These are phyloP conservation scores for Himantopus leucocephalus DNA, from an alignment of 2,113 vertebrate genomes.

Conservation along the genomic window DNA sequence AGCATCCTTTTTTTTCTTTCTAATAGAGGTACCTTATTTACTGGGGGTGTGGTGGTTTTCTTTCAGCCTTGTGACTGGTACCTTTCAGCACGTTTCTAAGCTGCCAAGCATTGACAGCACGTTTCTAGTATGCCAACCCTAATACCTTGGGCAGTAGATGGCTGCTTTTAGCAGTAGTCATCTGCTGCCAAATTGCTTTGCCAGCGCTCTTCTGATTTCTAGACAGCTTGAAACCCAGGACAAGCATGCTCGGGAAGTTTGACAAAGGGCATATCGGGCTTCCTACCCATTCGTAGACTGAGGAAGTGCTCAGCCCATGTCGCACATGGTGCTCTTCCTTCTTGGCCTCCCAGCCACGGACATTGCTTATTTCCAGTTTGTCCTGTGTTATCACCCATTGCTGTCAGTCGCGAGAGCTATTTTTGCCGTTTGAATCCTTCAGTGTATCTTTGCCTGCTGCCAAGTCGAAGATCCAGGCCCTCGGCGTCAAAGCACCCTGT, in stretches of 20 bases:
- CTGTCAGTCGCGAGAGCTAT: not conserved
- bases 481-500: not conserved
- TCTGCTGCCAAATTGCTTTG: not conserved
- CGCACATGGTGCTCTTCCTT: not conserved
- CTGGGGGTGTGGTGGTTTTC: not conserved
- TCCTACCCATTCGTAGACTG: not conserved
- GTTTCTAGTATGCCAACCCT: not conserved
- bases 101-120: not conserved
- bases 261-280: not conserved
- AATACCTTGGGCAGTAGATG: not conserved
- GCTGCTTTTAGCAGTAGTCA: not conserved
- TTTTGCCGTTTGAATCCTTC: not conserved
- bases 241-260: not conserved
- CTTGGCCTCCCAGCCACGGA: not conserved
- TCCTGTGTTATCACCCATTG: not conserved
- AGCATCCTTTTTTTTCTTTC: not conserved
- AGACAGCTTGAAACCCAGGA: not conserved
- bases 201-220: not conserved
- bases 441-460: not conserved
- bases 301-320: not conserved
- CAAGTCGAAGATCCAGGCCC: not conserved
- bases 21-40: not conserved
- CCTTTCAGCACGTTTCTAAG: not conserved
- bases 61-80: not conserved
- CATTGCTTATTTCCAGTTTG: not conserved